A percentile compares a stretch with the other conserved stretches of the same genome.
These are phyloP conservation scores for Podiceps cristatus DNA, from an alignment of 2,113 vertebrate genomes.

Conservation along the genomic window DNA sequence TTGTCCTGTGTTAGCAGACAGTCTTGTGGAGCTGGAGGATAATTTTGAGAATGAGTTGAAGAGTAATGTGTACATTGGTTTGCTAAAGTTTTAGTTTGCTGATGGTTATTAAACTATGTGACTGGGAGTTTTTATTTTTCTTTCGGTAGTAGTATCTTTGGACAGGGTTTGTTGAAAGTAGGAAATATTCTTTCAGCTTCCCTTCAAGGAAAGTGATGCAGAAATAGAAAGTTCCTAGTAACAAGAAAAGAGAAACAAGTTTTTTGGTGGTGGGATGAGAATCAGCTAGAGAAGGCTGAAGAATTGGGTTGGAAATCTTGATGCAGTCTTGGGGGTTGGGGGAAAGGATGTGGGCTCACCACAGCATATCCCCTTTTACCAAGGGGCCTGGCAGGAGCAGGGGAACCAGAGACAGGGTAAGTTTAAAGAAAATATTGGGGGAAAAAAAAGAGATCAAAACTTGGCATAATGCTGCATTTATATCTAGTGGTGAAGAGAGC, in stretches of 20 bases:
- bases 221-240: not conserved
- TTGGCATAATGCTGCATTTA: not conserved
- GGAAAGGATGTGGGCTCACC: not conserved
- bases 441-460: not conserved
- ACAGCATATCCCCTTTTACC: not conserved
- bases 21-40: not conserved
- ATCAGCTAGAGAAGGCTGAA: not conserved
- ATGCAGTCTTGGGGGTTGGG: not conserved
- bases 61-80: not conserved
- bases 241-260: not conserved
- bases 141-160: not conserved
- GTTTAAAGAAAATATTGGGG: not conserved
- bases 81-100: not conserved
- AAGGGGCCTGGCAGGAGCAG: not conserved
- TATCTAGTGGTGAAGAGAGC: not conserved
- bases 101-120: not conserved
- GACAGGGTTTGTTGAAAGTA: not conserved
- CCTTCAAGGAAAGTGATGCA: not conserved
- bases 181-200: not conserved
- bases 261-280: not conserved
- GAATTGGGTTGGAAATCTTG: not conserved
- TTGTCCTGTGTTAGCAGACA: not conserved
- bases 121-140: not conserved
- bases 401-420: not conserved
- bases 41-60: not conserved